Conservation (phyloP, 2,797 vertebrate genomes). For the Crypturellus tataupa region DNA sequence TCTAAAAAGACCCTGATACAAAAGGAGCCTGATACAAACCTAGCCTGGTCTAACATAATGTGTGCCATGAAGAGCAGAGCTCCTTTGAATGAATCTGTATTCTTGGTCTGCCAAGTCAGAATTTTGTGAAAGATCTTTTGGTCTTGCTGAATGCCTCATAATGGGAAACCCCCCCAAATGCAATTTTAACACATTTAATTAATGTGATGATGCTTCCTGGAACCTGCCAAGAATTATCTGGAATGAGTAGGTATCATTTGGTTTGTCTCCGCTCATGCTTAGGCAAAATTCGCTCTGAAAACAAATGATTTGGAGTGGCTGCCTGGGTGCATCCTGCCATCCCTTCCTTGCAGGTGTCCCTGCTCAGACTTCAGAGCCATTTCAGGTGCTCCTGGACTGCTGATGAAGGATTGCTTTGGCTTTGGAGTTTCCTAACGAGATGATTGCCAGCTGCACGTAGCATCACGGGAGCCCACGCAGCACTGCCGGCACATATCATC, state of each 20-base stretch:
- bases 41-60: background rate
- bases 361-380: background rate
- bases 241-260: background rate
- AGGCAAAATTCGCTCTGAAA: background rate
- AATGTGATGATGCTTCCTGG: background rate
- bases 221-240: background rate
- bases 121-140: background rate
- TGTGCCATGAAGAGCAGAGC: background rate
- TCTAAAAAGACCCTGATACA: background rate
- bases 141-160: background rate
- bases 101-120: background rate
- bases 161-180: background rate
- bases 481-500: too few relatives aligned
- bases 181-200: background rate
- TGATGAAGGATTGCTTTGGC: background rate
- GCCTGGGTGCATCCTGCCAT: background rate
- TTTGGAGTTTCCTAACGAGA: too few relatives aligned
- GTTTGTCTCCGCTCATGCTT: background rate
- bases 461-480: too few relatives aligned
- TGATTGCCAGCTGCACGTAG: too few relatives aligned
- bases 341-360: background rate
- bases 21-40: background rate
- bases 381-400: rapidly evolving
- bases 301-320: background rate
- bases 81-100: background rate